These are phyloP conservation scores for Onthophagus taurus DNA, from an alignment of 1,140 invertebrate genomes.

Conservation along the genomic window DNA sequence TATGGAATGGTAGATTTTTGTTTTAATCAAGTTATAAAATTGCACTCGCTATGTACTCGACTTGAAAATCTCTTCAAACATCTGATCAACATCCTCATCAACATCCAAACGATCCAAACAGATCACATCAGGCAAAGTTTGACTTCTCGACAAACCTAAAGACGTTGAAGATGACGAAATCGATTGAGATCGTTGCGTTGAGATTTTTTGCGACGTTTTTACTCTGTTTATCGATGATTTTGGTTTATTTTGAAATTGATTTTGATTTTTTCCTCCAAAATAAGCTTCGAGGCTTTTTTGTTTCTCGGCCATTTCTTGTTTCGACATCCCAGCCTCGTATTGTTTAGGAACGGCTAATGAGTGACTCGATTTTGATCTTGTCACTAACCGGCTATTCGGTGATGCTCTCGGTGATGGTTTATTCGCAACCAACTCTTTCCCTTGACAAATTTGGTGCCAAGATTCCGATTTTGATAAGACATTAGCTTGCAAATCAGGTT, in stretches of 20 bases:
- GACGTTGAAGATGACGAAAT: conserved; percentile 26
- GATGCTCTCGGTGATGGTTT: conserved; percentile 32
- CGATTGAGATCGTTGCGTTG: conserved; percentile 36
- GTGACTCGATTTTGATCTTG: conserved; percentile 63
- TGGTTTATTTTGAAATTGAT: conserved; percentile 18
- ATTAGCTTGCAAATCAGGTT: conserved; percentile 32
- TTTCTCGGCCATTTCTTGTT: conserved; percentile 62
- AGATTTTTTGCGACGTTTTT: conserved; percentile 42
- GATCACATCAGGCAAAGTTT: conserved; percentile 59
- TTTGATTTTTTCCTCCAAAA: conserved; percentile 48
- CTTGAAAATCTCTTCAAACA: conserved; percentile 64
- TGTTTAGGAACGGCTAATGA: conserved; percentile 60
- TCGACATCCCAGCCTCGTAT: conserved; percentile 66
- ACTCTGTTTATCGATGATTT: conserved; percentile 40
- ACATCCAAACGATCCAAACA: conserved; percentile 55
- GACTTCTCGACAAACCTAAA: conserved; percentile 51
- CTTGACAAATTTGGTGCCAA: conserved; percentile 58
- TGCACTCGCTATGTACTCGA: conserved; percentile 27
- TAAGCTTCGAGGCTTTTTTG: conserved; percentile 72
- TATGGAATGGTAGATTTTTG: no score
- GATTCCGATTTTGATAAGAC: conserved; percentile 67
- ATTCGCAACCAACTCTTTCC: conserved; percentile 34
- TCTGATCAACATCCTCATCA: conserved; percentile 63
- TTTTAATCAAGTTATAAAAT: no score
- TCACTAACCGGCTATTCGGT: conserved; percentile 37